Evolutionary conservation across 2,888 invertebrate genomes (phyloP).

Genomic region (Chelonus formosanus): DNA sequence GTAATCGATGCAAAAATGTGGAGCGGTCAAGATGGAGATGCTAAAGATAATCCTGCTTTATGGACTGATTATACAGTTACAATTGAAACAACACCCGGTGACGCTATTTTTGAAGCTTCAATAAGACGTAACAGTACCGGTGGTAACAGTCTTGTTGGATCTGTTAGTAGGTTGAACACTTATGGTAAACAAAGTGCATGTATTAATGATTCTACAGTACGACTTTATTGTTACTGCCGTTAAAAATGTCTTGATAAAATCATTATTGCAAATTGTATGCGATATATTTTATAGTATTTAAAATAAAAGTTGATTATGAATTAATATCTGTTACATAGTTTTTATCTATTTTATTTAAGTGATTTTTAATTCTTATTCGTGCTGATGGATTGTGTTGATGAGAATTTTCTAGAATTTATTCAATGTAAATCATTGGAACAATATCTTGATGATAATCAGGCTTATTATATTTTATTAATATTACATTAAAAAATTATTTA

Average conservation of each 20-base stretch:
- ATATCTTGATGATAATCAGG: too few species aligned
- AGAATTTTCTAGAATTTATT: too few species aligned
- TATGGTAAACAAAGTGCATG: conserved; percentile 85
- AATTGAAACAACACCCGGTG: conserved; percentile 73
- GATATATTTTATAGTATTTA: conserved; percentile 49
- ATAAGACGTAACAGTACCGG: conserved; percentile 66
- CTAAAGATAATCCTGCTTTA: conserved; percentile 59
- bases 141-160: conserved; percentile 71
- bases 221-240: conserved; percentile 80
- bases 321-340: too few species aligned
- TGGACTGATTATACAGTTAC: conserved; percentile 74
- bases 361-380: too few species aligned
- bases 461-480: too few species aligned
- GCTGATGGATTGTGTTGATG: too few species aligned
- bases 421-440: too few species aligned
- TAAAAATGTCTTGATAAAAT: conserved; percentile 35
- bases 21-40: conserved; percentile 39
- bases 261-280: conserved; percentile 15
- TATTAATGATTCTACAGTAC: conserved; percentile 77
- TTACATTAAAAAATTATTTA: too few species aligned
- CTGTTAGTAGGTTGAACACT: conserved; percentile 79
- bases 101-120: conserved; percentile 82
- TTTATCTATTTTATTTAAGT: too few species aligned
- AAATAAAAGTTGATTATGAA: too few species aligned
- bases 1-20: conserved; percentile 76